Evolutionary conservation across 2,888 invertebrate species (phyloP).

Genomic region (Bombyx huttoni): DNA sequence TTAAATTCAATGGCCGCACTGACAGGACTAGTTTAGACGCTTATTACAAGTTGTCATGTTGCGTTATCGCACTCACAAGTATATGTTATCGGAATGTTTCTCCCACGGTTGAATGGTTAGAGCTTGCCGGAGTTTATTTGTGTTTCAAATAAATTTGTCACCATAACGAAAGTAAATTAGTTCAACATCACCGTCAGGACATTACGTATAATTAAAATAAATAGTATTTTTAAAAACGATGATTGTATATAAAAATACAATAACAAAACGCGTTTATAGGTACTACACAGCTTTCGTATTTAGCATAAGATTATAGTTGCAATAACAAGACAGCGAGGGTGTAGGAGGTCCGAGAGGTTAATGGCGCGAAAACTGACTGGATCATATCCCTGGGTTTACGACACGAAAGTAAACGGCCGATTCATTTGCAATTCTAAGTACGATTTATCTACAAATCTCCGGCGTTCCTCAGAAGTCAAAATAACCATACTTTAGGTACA

Average conservation of each 20-base stretch:
- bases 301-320: conserved; percentile 35
- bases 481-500: conserved; percentile 6
- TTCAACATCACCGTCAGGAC: background rate
- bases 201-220: background rate
- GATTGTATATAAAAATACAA: conserved; percentile 29
- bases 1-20: conserved; percentile 43
- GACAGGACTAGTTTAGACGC: conserved; percentile 51
- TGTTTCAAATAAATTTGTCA: background rate
- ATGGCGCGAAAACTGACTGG: conserved; percentile 71
- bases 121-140: background rate
- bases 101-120: conserved; percentile 34
- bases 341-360: conserved; percentile 58
- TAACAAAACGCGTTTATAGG: conserved; percentile 23
- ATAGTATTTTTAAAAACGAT: background rate
- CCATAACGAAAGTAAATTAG: background rate
- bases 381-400: conserved; percentile 69
- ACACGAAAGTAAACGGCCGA: conserved; percentile 65
- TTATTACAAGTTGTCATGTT: conserved; percentile 54
- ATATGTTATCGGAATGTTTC: conserved; percentile 32
- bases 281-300: conserved; percentile 2
- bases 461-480: conserved; percentile 13
- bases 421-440: conserved; percentile 72
- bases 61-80: conserved; percentile 50
- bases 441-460: conserved; percentile 42
- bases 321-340: conserved; percentile 42